These are phyloP conservation scores for Micronycteris hirsuta DNA, from an alignment of 2,113 vertebrate genomes.

Conservation along the genomic window DNA sequence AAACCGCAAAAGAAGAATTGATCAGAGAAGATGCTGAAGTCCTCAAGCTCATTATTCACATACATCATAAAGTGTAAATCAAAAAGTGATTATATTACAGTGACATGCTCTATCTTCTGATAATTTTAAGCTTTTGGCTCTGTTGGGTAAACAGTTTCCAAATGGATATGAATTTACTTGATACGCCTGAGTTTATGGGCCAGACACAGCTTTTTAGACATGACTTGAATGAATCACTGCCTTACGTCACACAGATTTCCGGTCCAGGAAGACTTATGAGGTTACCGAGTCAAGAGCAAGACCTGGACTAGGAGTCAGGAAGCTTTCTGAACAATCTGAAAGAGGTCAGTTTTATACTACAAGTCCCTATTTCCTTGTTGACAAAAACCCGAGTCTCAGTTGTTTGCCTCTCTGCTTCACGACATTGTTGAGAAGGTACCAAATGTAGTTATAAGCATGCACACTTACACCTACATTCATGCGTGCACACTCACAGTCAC, in stretches of 20 bases:
- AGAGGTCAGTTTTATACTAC: rapidly evolving
- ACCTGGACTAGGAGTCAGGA: background rate
- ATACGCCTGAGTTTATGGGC: slow-evolving; percentile 15
- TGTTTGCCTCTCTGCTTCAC: background rate
- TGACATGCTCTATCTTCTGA: background rate
- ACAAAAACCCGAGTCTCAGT: background rate
- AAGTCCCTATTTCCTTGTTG: background rate
- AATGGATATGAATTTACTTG: slow-evolving; percentile 30
- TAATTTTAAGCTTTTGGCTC: background rate
- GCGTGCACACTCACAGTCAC: background rate
- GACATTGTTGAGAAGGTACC: background rate
- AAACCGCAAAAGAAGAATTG: background rate
- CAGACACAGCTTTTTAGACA: background rate
- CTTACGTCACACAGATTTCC: background rate
- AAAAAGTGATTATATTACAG: slow-evolving; percentile 40
- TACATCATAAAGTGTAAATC: slow-evolving; percentile 23
- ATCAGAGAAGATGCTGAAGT: slow-evolving; percentile 42
- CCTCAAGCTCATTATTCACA: slow-evolving; percentile 15
- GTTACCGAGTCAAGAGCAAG: background rate
- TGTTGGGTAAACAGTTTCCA: slow-evolving; percentile 22
- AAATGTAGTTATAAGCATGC: background rate
- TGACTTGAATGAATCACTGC: background rate
- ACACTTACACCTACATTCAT: background rate
- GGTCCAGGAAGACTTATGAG: background rate
- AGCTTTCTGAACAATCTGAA: background rate